These are phyloP conservation scores for Torymus tubicola DNA, from an alignment of 2,888 invertebrate species.

Conservation along the genomic window DNA sequence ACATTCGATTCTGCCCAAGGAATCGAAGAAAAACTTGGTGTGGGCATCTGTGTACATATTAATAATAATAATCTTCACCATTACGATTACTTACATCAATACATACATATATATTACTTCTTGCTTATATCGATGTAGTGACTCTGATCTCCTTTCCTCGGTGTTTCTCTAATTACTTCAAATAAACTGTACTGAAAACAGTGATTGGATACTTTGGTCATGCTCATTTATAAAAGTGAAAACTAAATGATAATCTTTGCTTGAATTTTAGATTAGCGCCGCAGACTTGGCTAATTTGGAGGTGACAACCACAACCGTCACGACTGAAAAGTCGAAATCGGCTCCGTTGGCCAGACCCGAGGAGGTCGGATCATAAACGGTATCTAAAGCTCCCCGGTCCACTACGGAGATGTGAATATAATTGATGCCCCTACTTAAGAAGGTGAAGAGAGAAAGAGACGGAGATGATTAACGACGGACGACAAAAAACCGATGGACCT, in stretches of 20 bases:
- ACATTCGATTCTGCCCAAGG: not conserved
- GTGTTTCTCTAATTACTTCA: constrained; percentile 15
- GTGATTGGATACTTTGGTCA: too few species aligned
- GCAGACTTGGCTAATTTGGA: constrained; percentile 74
- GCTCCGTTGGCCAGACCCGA: constrained; percentile 73
- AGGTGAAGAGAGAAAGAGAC: not conserved
- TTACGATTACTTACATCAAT: constrained; percentile 17
- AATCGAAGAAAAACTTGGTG: constrained; percentile 38
- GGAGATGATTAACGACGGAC: constrained; percentile 9
- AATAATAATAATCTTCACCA: constrained; percentile 17
- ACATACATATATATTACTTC: constrained; percentile 1
- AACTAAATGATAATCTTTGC: constrained; percentile 8
- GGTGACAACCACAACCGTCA: constrained; percentile 72
- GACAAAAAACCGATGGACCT: constrained; percentile 36
- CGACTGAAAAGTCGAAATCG: constrained; percentile 72
- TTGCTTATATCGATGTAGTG: constrained; percentile 32
- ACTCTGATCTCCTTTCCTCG: not conserved
- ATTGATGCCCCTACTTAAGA: constrained; percentile 31
- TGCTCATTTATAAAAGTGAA: not conserved
- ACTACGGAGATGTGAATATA: not conserved
- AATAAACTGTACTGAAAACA: too few species aligned
- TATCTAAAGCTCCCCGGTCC: not conserved
- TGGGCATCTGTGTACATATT: constrained; percentile 44
- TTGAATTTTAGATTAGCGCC: constrained; percentile 72
- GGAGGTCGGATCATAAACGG: constrained; percentile 71